Conservation (phyloP, 1,140 invertebrate genomes). For the Cydia fagiglandana region DNA sequence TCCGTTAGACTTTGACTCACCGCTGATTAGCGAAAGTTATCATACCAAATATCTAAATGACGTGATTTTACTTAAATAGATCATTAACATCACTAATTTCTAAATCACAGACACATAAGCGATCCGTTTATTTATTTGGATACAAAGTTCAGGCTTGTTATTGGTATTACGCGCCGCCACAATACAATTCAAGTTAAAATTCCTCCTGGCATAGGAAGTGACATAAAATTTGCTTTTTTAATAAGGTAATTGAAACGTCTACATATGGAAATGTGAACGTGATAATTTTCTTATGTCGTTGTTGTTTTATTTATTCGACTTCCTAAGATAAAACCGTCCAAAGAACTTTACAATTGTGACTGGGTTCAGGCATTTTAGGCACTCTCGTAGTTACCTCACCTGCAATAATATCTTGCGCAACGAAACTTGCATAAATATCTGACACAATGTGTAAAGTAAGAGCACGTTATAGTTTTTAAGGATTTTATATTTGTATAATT, state of each 20-base stretch:
- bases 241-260: slow-evolving; percentile 17
- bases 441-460: too few species aligned
- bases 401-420: background rate
- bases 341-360: background rate
- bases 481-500: too few species aligned
- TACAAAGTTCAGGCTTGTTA: background rate
- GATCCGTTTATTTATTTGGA: background rate
- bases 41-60: background rate
- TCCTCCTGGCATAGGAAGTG: background rate
- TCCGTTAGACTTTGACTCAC: background rate
- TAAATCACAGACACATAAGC: slow-evolving; percentile 22
- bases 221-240: background rate
- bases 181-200: background rate
- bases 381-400: background rate
- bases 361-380: background rate
- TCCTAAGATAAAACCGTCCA: background rate
- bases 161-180: too few species aligned
- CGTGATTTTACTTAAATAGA: background rate
- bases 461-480: too few species aligned
- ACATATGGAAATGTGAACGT: slow-evolving; percentile 18
- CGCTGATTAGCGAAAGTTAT: slow-evolving; percentile 10
- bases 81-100: background rate
- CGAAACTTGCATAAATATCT: too few species aligned
- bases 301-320: background rate
- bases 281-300: slow-evolving; percentile 4